phyloP scores from a whole-genome alignment of 2,797 vertebrate species.

The Helarctos malayanus region DNA sequence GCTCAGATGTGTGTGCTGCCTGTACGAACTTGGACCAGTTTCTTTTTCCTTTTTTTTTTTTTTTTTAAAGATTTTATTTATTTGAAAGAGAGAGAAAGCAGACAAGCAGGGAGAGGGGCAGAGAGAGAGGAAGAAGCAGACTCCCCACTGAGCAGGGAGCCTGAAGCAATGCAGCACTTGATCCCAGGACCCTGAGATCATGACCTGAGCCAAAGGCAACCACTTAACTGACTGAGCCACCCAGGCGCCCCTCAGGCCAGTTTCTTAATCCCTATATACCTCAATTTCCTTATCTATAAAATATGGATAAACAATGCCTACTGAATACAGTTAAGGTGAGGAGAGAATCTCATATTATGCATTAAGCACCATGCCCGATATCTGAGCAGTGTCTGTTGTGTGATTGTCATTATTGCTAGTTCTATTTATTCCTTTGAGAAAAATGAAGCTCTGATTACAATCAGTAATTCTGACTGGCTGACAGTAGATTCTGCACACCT shows the following conservation, averaged over 20 bases:
- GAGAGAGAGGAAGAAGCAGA: not conserved
- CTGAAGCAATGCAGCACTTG: not conserved
- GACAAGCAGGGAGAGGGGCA: not conserved
- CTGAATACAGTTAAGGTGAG: not conserved
- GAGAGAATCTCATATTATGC: not conserved
- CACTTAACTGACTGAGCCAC: not conserved
- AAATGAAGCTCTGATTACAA: not conserved
- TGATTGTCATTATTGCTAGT: not conserved
- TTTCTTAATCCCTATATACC: not conserved
- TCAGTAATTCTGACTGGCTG: not conserved
- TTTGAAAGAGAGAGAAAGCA: not conserved
- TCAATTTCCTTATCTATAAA: slow-evolving; percentile 6
- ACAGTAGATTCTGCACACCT: not conserved
- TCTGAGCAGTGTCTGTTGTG: not conserved
- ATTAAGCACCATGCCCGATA: not conserved
- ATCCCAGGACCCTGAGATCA: not conserved
- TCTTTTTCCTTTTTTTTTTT: not conserved
- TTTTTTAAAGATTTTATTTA: not conserved
- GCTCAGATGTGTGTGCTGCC: not conserved
- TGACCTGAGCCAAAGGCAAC: not conserved
- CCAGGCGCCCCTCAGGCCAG: not conserved
- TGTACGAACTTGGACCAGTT: not conserved
- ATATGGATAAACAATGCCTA: not conserved
- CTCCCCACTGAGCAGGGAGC: not conserved
- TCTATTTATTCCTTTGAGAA: not conserved